phyloP scores from a whole-genome alignment of 2,888 invertebrate genomes.

The Leistus spinibarbis region DNA sequence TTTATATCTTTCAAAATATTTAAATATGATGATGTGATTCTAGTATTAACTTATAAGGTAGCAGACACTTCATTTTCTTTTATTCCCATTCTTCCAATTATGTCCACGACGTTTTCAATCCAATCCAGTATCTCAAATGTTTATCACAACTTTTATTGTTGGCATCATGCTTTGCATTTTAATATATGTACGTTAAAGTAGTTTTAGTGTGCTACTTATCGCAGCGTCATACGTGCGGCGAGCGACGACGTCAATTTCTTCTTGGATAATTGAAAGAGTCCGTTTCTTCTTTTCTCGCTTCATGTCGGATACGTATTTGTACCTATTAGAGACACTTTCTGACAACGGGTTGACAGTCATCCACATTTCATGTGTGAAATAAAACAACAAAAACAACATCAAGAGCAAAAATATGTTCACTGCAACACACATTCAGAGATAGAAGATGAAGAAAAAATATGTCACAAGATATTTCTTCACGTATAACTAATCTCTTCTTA shows the following conservation, averaged over 20 bases:
- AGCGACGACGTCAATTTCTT: neutral
- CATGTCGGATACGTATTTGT: conserved; percentile 22
- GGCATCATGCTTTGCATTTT: too few relatives aligned
- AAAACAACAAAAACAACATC: conserved; percentile 5
- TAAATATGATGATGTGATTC: too few relatives aligned
- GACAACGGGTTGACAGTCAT: conserved; percentile 14
- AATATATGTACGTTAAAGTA: too few relatives aligned
- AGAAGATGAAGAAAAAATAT: neutral
- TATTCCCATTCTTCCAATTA: too few relatives aligned
- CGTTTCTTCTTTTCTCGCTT: conserved; percentile 16
- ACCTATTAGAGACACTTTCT: conserved; percentile 28
- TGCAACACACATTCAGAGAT: neutral
- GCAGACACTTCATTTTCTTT: too few relatives aligned
- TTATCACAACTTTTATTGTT: too few relatives aligned
- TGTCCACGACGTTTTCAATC: too few relatives aligned
- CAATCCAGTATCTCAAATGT: too few relatives aligned
- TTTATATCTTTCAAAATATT: too few relatives aligned
- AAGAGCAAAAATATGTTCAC: conserved; percentile 6
- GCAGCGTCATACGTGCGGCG: neutral
- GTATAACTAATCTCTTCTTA: neutral
- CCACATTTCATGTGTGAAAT: conserved; percentile 30
- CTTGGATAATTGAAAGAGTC: conserved; percentile 25
- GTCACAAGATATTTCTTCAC: neutral
- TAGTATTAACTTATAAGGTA: too few relatives aligned
- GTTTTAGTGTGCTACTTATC: neutral